Conservation (phyloP, 2,113 vertebrate genomes). For the Apteryx mantelli region DNA sequence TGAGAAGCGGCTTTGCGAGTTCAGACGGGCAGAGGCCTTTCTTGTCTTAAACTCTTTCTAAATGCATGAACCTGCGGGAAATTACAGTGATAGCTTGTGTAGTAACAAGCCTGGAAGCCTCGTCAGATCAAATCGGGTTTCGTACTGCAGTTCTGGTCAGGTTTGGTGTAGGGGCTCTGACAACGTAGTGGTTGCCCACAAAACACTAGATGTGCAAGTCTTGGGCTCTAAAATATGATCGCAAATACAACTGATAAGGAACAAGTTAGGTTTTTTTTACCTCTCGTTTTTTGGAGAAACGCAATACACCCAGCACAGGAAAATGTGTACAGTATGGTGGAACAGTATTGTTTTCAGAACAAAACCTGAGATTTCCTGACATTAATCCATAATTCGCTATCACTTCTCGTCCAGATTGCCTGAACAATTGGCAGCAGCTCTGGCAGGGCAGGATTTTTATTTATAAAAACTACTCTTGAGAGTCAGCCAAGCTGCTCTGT, state of each 20-base stretch:
- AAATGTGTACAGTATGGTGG: not conserved
- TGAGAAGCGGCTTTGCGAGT: not conserved
- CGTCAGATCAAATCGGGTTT: not conserved
- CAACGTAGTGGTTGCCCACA: not conserved
- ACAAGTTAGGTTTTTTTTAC: not conserved
- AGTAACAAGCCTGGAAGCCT: constrained; percentile 2
- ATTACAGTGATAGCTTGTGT: not conserved
- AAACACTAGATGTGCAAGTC: not conserved
- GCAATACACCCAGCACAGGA: not conserved
- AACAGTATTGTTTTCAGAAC: not conserved
- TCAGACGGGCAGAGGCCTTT: not conserved
- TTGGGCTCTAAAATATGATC: not conserved
- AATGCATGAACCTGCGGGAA: not conserved
- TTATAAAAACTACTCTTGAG: not conserved
- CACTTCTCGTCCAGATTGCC: not conserved
- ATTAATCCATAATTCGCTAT: not conserved
- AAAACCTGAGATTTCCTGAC: not conserved
- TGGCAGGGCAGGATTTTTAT: not conserved
- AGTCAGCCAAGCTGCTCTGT: not conserved
- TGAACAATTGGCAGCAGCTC: not conserved
- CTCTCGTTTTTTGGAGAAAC: not conserved
- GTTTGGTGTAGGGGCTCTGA: not conserved
- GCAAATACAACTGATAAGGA: not conserved
- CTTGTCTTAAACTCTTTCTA: not conserved
- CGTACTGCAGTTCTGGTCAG: rapidly evolving